Base-by-base conservation (phyloP, 2,797 vertebrate genomes). In the Poeciliopsis paucimaculata region DNA sequence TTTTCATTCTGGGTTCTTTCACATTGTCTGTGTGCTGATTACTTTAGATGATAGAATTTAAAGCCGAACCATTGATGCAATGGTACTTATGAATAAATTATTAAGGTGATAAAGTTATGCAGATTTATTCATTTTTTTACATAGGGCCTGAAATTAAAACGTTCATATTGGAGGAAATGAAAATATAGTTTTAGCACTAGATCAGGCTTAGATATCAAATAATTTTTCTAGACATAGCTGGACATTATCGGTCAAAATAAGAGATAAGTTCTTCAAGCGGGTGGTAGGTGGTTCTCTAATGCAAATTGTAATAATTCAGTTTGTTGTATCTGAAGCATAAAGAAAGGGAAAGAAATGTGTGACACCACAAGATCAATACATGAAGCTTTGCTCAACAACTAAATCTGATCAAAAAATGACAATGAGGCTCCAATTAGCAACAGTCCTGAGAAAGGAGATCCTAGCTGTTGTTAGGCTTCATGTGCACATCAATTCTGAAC, bases 321-420 rank as follows among this genome's bases (percentile, higher is more conserved):
- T 43, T 34, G 47, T 36, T 51, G 26, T 41, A 41, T 68, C 36
- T 49, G 39, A 66, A 53, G 26, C n/a, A 72, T n/a, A 71, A 72
- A 77, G 15, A 72, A 16, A 31, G 11, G 57, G 9, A 66, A 77
- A 71, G 9, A 71, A 77, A 41, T 57, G n/a, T 60, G 5, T 20
- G 4, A 68, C 47, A 11, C 45, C 31, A 18, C 41, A 39, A 46
- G 70, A 78, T 78, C 70, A 73, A 78, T 73, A 28, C 10, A 62
- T 62, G 20, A 73, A 34, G 18, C 36, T 57, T n/a, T 71, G 72
- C 47, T 78, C 71, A 43, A 62, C 49, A 31, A 53, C 45, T 31
- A 26, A 31, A 51, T 55, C 15, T 41, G 10, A n/a, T 73, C 13
- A 79, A 78, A 34, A 26, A 66, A 16, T 66, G 26, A 79, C 26